A percentile compares a stretch with the other conserved stretches of the same genome.
Evolutionary conservation across 2,888 invertebrate species (phyloP).

Genomic region (Neoaliturus tenellus): DNA sequence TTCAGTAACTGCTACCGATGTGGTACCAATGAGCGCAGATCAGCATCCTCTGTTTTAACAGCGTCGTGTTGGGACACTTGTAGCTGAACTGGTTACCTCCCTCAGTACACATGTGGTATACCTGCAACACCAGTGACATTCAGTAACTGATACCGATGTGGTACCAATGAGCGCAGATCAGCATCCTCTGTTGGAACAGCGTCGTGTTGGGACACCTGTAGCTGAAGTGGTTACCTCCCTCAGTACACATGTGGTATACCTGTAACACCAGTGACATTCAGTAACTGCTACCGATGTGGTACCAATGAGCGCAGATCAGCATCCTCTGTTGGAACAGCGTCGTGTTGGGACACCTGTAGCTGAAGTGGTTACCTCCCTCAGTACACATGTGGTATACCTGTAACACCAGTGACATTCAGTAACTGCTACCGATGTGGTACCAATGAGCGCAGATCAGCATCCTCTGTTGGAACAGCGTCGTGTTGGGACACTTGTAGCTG

Average conservation of each 20-base stretch:
- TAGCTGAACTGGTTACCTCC: conserved; percentile 86
- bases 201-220: conserved; percentile 88
- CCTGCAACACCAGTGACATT: conserved; percentile 73
- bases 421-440: conserved; percentile 89
- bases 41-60: conserved; percentile 88
- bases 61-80: conserved; percentile 85
- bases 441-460: conserved; percentile 89
- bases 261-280: conserved; percentile 73
- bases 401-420: conserved; percentile 72
- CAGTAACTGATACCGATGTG: conserved; percentile 87
- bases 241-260: conserved; percentile 90
- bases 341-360: conserved; percentile 86
- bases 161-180: conserved; percentile 89
- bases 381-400: conserved; percentile 91
- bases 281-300: conserved; percentile 87
- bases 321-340: conserved; percentile 88
- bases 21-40: conserved; percentile 90
- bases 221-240: conserved; percentile 84
- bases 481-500: conserved; percentile 87
- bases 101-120: conserved; percentile 89
- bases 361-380: conserved; percentile 84
- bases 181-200: conserved; percentile 87
- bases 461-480: conserved; percentile 86
- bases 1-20: conserved; percentile 84
- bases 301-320: conserved; percentile 89